Percentiles rank a stretch among this genome's conserved stretches.
phyloP scores from a whole-genome alignment of 1,140 invertebrate genomes.

The Mactra quadrangularis region DNA sequence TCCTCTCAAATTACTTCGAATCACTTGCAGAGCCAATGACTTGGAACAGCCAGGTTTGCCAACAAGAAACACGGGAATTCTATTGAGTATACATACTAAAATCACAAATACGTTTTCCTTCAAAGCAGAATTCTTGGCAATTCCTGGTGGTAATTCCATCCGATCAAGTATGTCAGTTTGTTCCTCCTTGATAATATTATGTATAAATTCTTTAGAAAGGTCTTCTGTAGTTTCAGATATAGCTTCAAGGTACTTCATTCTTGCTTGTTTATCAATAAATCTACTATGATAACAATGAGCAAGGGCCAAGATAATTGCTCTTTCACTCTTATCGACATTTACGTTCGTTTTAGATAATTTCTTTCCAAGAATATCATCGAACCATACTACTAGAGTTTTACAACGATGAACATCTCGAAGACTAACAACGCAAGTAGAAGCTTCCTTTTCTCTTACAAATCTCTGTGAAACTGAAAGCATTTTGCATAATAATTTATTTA shows the following conservation, averaged over 20 bases:
- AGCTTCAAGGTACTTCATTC: constrained; percentile 53
- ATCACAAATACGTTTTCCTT: constrained; percentile 79
- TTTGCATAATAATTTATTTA: constrained; percentile 22
- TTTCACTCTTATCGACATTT: neutral
- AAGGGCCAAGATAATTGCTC: constrained; percentile 35
- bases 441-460: constrained; percentile 62
- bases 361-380: constrained; percentile 42
- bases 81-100: constrained; percentile 73
- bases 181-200: constrained; percentile 31
- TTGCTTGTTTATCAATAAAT: constrained; percentile 51
- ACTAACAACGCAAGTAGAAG: constrained; percentile 65
- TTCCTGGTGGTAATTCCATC: constrained; percentile 59
- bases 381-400: constrained; percentile 67
- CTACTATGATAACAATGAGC: constrained; percentile 63
- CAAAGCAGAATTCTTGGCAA: constrained; percentile 71
- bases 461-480: constrained; percentile 63
- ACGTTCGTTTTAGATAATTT: constrained; percentile 43
- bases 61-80: constrained; percentile 77
- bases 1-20: constrained; percentile 74
- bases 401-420: constrained; percentile 71
- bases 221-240: neutral
- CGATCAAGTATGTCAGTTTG: constrained; percentile 57
- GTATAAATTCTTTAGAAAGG: constrained; percentile 19
- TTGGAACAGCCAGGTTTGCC: constrained; percentile 80
- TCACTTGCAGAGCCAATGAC: constrained; percentile 75